Evolutionary conservation across 2,113 vertebrate genomes (phyloP).

Genomic region (Lophius piscatorius): DNA sequence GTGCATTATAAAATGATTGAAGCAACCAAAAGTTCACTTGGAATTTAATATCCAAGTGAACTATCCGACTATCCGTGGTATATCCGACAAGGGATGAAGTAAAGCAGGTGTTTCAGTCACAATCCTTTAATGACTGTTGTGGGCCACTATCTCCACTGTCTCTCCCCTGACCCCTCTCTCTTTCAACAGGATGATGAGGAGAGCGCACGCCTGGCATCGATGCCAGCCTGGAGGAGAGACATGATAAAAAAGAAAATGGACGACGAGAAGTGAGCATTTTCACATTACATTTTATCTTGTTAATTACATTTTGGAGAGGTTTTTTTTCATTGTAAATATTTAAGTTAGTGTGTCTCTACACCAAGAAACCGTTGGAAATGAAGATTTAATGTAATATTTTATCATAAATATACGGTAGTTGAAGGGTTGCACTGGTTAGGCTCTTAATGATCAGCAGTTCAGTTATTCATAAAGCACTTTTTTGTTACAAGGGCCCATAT

Average conservation of each 20-base stretch:
- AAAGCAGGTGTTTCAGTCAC: constrained; percentile 4
- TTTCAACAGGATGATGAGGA: constrained; percentile 87
- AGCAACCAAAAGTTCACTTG: no score
- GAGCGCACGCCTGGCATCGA: constrained; percentile 85
- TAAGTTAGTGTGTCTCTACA: neutral
- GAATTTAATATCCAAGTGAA: no score
- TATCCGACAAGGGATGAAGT: neutral
- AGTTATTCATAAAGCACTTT: no score
- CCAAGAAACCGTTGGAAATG: neutral
- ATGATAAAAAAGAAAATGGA: constrained; percentile 96
- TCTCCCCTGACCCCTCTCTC: constrained; percentile 19
- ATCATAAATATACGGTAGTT: no score
- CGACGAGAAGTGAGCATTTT: constrained; percentile 89
- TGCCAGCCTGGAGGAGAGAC: constrained; percentile 97
- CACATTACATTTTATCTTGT: neutral
- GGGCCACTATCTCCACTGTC: constrained; percentile 34
- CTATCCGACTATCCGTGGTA: no score
- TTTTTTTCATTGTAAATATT: neutral
- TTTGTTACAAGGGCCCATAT: no score
- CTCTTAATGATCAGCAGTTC: no score
- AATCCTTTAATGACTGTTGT: constrained; percentile 30
- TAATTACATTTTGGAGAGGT: neutral
- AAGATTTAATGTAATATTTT: no score
- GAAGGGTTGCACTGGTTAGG: no score
- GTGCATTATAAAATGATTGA: no score